Percentiles rank a stretch among this genome's conserved stretches.
Evolutionary conservation across 2,113 vertebrate species (phyloP).

Genomic region (Mus spicilegus): DNA sequence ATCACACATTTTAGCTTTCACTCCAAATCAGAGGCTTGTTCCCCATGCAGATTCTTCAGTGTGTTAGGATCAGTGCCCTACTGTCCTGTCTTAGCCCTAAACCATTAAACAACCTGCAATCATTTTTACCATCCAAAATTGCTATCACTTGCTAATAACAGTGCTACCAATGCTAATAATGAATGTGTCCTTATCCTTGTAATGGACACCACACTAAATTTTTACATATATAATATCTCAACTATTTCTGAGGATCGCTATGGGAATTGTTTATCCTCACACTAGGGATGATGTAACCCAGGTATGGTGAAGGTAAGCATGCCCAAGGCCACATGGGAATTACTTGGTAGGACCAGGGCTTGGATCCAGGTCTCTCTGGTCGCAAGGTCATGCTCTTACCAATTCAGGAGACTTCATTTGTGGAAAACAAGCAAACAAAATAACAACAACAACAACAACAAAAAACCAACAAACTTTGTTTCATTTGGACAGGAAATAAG

Average conservation of each 20-base stretch:
- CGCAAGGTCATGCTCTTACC: neutral
- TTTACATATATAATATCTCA: conserved; percentile 33
- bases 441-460: neutral
- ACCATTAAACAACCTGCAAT: conserved; percentile 24
- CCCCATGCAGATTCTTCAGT: neutral
- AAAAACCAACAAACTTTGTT: neutral
- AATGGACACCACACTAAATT: conserved; percentile 7
- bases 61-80: neutral
- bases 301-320: neutral
- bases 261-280: conserved; percentile 25
- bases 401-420: conserved; percentile 32
- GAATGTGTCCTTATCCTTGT: neutral
- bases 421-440: neutral
- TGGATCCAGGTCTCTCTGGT: neutral
- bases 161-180: neutral
- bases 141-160: conserved; percentile 23
- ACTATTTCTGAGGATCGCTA: conserved; percentile 25
- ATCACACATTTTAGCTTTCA: conserved; percentile 71
- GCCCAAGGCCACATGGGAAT: conserved; percentile 28
- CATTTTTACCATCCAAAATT: conserved; percentile 17
- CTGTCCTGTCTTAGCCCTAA: neutral
- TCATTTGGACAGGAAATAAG: conserved; percentile 48
- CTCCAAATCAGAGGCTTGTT: neutral
- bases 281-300: conserved; percentile 54
- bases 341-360: neutral